Conservation (phyloP, 2,888 invertebrate species). For the Hololepta plana region DNA sequence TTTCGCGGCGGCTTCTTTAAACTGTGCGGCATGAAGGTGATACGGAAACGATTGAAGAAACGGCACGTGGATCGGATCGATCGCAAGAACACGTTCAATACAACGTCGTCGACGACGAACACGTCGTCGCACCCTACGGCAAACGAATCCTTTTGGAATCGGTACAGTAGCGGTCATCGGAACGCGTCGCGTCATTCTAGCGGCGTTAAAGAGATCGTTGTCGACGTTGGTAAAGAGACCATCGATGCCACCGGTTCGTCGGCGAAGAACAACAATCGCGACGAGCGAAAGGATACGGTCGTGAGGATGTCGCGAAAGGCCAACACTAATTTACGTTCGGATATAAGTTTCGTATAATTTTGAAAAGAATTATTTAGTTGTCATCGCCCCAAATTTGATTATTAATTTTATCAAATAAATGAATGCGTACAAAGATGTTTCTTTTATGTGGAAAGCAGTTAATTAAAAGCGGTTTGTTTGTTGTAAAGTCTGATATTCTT, state of each 20-base stretch:
- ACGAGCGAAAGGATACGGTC: slow-evolving; percentile 7
- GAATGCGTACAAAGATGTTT: too few relatives aligned
- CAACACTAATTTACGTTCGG: too few relatives aligned
- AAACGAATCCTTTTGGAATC: slow-evolving; percentile 42
- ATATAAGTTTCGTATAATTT: too few relatives aligned
- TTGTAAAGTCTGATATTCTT: too few relatives aligned
- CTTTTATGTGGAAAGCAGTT: too few relatives aligned
- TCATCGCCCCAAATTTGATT: too few relatives aligned
- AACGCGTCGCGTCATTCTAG: slow-evolving; percentile 16
- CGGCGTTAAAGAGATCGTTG: slow-evolving; percentile 19
- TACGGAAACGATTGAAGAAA: slow-evolving; percentile 24
- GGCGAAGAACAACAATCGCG: slow-evolving; percentile 9
- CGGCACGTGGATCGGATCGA: slow-evolving; percentile 34
- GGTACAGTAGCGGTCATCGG: slow-evolving; percentile 38
- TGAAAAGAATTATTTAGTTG: too few relatives aligned
- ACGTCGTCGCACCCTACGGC: slow-evolving; percentile 39
- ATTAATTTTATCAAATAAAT: too few relatives aligned
- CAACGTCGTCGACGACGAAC: slow-evolving; percentile 42
- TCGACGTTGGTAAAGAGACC: too few relatives aligned
- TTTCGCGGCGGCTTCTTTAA: slow-evolving; percentile 68
- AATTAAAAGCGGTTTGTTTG: too few relatives aligned
- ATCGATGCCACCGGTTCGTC: slow-evolving; percentile 14
- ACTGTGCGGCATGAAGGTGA: slow-evolving; percentile 32
- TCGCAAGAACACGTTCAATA: slow-evolving; percentile 46
- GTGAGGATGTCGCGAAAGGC: slow-evolving; percentile 6